These are phyloP conservation scores for Eudasyphora cyanicolor DNA, from an alignment of 2,888 invertebrate genomes.

Conservation along the genomic window DNA sequence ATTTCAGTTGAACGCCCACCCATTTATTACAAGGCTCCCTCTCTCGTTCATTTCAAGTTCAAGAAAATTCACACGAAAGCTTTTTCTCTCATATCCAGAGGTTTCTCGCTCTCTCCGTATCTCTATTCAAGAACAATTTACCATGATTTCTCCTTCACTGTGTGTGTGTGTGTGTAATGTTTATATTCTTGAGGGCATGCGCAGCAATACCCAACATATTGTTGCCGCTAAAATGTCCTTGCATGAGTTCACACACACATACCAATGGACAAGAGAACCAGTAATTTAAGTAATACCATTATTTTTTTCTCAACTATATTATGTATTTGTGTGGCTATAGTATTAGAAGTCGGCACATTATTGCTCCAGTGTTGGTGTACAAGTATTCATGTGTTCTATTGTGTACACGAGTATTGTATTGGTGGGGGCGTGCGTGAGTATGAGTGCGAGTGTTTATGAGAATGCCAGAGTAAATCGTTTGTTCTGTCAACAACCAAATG, in stretches of 20 bases:
- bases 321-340: background rate
- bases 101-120: constrained; percentile 3
- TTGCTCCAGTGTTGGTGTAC: background rate
- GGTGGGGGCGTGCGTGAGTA: background rate
- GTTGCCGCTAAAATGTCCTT: constrained; percentile 68
- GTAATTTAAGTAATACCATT: background rate
- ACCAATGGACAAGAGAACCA: background rate
- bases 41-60: constrained; percentile 35
- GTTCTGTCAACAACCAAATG: constrained; percentile 1
- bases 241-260: constrained; percentile 65
- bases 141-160: background rate
- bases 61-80: constrained; percentile 32
- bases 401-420: no score
- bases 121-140: background rate
- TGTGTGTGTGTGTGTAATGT: constrained; percentile 12
- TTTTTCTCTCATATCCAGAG: no score
- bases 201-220: constrained; percentile 38
- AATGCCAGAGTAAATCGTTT: background rate
- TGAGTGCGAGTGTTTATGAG: constrained; percentile 18
- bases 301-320: background rate
- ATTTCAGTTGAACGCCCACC: background rate
- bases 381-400: no score
- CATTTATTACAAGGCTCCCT: background rate
- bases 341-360: background rate
- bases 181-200: constrained; percentile 49